These are phyloP conservation scores for Aporophyla nigra DNA, from an alignment of 2,888 invertebrate species.

Conservation along the genomic window DNA sequence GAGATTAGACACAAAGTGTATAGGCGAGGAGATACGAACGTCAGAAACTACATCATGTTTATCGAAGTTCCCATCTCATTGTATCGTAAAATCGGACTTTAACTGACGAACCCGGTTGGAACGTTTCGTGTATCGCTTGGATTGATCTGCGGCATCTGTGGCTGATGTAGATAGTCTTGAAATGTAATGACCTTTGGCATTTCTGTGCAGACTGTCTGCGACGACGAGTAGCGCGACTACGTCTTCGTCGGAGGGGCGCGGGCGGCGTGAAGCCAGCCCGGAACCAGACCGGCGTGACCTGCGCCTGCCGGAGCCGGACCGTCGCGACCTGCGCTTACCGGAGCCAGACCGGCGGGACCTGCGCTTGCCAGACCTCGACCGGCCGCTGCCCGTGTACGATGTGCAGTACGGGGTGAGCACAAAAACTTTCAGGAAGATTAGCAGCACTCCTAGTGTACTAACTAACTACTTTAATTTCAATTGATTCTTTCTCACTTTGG, in stretches of 20 bases:
- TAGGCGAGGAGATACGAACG: conserved; percentile 39
- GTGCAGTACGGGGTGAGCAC: conserved; percentile 87
- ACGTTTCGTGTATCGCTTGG: conserved; percentile 44
- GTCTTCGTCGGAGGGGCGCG: conserved; percentile 92
- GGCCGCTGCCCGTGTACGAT: conserved; percentile 87
- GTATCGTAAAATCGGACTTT: conserved; percentile 62
- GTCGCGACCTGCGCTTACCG: conserved; percentile 82
- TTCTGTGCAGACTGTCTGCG: conserved; percentile 76
- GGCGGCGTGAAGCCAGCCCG: conserved; percentile 87
- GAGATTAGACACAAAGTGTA: conserved; percentile 58
- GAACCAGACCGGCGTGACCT: conserved; percentile 83
- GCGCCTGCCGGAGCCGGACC: conserved; percentile 83
- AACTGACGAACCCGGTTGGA: conserved; percentile 44
- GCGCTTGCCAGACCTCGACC: conserved; percentile 84
- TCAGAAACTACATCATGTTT: conserved; percentile 49
- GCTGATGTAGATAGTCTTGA: conserved; percentile 30
- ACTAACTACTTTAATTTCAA: too few relatives aligned
- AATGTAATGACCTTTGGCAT: conserved; percentile 46
- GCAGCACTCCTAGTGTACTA: not conserved
- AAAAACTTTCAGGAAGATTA: not conserved
- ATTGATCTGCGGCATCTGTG: conserved; percentile 32
- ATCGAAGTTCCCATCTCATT: conserved; percentile 61
- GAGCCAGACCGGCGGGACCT: conserved; percentile 82
- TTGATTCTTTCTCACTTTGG: not conserved
- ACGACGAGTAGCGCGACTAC: conserved; percentile 91